Evolutionary conservation across 2,113 vertebrate genomes (phyloP), one percentile per base, ranked within the genome.

Genomic region (Nycticryphes semicollaris): DNA sequence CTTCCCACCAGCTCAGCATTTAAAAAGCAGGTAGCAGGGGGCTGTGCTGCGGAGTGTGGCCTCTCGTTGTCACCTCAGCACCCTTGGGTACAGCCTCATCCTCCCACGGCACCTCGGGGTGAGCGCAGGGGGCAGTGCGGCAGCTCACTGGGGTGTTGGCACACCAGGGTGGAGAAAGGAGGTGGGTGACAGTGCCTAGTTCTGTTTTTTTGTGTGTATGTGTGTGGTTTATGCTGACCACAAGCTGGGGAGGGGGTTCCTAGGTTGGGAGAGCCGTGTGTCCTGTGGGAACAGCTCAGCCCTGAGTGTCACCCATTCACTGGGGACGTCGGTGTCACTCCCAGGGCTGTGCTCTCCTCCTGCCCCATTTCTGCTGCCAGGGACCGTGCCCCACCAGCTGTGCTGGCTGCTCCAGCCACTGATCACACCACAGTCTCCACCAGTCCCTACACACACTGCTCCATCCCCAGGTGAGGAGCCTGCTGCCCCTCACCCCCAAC

Each of bases 391-490:
- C 54, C 48, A 8, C 6, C 1, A 0, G 16, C 59, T n/a, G 15
- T 1, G n/a, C 2, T 4, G 2, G 47, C n/a, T 7, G 50, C 27
- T 30, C 37, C 68, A 5, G 53, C 0, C 8, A 28, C 81, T 47
- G 22, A 12, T 47, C 1, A 39, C 0, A 1, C 43, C 39, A 35
- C 16, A 0, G 27, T 63, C 19, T 25, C 30, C 54, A 5, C 33
- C 1, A 1, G 9, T 47, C 5, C 41, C 48, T 20, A 12, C 4
- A 0, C 0, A 2, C 51, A 24, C 8, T 0, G 25, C 35, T 51
- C 43, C 3, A 1, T 11, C 27, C 51, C 30, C 23, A 4, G 48
- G 15, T 2, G 0, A 27, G 20, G 50, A 37, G 25, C 39, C 68
- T 16, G 14, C 84, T 45, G 50, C 57, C 43, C 13, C 35, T 37